Percentiles rank a stretch among this genome's conserved stretches.
Conservation (phyloP, 2,113 vertebrate genomes). For the Pluvianellus socialis region DNA sequence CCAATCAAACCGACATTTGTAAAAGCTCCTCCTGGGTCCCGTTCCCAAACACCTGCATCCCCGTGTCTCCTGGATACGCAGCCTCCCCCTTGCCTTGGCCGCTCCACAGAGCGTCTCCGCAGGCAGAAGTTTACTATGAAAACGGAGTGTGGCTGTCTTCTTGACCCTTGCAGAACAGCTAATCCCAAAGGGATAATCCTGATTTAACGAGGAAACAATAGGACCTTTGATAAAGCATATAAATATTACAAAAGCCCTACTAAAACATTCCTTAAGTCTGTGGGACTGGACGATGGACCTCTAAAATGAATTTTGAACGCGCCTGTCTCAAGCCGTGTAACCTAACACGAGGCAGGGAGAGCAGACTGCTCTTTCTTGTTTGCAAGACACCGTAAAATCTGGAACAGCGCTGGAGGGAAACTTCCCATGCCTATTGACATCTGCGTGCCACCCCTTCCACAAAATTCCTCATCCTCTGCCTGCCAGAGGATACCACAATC, state of each 20-base stretch:
- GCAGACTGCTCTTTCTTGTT: neutral
- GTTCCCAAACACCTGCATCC: neutral
- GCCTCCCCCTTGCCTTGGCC: neutral
- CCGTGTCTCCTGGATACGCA: neutral
- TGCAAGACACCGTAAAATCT: neutral
- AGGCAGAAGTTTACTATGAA: neutral
- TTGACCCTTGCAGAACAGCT: neutral
- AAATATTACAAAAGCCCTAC: neutral
- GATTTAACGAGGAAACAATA: conserved; percentile 28
- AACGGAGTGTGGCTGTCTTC: neutral
- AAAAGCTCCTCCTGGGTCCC: neutral
- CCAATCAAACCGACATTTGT: neutral
- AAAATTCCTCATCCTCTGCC: neutral
- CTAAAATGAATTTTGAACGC: neutral
- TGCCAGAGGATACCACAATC: neutral
- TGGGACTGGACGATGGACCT: neutral
- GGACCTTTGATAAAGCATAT: neutral
- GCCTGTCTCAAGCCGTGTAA: neutral
- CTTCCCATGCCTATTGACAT: neutral
- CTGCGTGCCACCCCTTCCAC: neutral
- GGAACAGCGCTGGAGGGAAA: neutral
- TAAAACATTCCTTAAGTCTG: neutral
- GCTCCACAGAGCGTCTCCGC: neutral
- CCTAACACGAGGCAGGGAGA: neutral
- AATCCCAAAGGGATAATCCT: conserved; percentile 27